Conservation (phyloP, 2,113 vertebrate species). For the Brachypteracias leptosomus region DNA sequence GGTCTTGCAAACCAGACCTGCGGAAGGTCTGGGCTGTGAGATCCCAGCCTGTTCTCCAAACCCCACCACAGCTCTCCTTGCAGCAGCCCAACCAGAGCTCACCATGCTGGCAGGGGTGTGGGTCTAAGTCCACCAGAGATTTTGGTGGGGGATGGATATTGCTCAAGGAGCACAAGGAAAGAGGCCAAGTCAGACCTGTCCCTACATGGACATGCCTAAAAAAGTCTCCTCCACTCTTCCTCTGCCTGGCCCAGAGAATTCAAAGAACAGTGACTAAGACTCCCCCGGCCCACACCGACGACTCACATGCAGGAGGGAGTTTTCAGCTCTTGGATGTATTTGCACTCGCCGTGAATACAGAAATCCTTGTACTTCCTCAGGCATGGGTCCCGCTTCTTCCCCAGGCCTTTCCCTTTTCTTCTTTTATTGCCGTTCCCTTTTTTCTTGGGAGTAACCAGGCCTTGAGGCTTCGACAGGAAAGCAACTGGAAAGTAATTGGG, state of each 20-base stretch:
- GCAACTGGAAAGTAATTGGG: constrained; percentile 74
- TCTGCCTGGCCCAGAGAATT: constrained; percentile 19
- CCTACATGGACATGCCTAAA: constrained; percentile 16
- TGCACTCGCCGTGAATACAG: constrained; percentile 95
- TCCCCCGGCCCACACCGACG: not conserved
- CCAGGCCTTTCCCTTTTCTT: constrained; percentile 86
- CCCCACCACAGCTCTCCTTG: rapidly evolving
- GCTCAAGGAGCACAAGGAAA: not conserved
- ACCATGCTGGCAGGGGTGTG: rapidly evolving
- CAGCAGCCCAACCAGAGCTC: not conserved
- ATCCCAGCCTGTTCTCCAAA: not conserved
- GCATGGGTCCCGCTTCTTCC: constrained; percentile 93
- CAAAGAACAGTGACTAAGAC: constrained; percentile 57
- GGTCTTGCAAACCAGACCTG: not conserved
- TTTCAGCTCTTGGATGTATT: constrained; percentile 81
- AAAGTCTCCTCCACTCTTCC: constrained; percentile 69
- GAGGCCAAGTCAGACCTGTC: not conserved
- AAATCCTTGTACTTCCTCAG: constrained; percentile 90
- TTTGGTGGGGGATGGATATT: not conserved
- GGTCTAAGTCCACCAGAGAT: rapidly evolving
- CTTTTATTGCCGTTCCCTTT: constrained; percentile 78
- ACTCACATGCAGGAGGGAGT: constrained; percentile 91
- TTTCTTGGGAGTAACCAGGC: constrained; percentile 73
- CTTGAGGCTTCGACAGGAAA: constrained; percentile 88
- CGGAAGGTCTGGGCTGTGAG: not conserved